phyloP scores from a whole-genome alignment of 2,113 vertebrate genomes.

The Anser cygnoides region DNA sequence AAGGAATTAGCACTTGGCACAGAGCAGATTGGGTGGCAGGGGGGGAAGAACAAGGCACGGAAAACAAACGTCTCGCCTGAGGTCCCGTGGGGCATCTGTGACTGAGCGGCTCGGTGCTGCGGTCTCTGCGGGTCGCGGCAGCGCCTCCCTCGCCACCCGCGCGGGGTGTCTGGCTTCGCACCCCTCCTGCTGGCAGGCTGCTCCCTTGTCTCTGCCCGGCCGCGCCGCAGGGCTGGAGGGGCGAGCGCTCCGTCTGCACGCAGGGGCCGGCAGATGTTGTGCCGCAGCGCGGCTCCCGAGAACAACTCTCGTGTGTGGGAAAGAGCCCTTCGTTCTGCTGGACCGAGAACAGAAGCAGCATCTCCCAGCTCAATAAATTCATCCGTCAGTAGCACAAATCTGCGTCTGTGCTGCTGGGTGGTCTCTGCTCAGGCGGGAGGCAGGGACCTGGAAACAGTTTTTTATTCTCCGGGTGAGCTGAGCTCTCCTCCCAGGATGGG shows the following conservation, averaged over 20 bases:
- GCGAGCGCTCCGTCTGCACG: background rate
- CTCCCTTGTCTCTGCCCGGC: background rate
- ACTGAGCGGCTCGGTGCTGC: background rate
- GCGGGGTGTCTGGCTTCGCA: background rate
- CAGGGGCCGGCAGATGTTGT: background rate
- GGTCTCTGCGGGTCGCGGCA: fast-evolving
- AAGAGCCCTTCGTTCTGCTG: background rate
- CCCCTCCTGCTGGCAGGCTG: background rate
- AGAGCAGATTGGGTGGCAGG: background rate
- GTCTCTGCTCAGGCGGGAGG: slow-evolving; percentile 1
- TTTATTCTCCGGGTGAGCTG: background rate
- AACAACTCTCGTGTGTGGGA: slow-evolving; percentile 45
- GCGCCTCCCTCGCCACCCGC: fast-evolving
- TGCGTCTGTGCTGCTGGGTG: slow-evolving; percentile 25
- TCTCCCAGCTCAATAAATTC: slow-evolving; percentile 32
- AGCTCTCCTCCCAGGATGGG: background rate
- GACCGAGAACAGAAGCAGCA: slow-evolving; percentile 15
- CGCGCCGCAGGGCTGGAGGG: background rate
- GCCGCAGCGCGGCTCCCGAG: background rate
- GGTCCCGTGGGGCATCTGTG: background rate
- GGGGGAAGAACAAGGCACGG: background rate
- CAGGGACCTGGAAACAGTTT: background rate
- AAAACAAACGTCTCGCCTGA: background rate
- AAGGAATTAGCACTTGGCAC: background rate
- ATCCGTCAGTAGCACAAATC: slow-evolving; percentile 14